phyloP scores from a whole-genome alignment of 2,113 vertebrate species.

The Ochotona princeps region DNA sequence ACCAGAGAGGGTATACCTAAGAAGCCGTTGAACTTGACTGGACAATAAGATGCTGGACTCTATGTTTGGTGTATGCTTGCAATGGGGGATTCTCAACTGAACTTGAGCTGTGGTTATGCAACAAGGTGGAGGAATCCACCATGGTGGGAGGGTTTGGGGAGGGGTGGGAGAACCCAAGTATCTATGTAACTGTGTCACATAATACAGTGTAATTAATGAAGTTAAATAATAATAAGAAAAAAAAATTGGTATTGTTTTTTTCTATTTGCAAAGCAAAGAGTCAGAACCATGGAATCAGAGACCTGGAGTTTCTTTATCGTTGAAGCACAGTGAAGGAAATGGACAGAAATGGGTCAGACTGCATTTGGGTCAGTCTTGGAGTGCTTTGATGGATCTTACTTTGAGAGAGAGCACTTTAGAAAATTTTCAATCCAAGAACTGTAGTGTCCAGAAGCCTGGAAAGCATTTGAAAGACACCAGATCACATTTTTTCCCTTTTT shows the following conservation, averaged over 20 bases:
- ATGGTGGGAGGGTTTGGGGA: no score
- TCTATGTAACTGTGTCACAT: no score
- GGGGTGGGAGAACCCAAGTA: no score
- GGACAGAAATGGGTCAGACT: conserved; percentile 46
- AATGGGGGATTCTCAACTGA: no score
- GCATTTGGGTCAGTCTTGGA: not conserved
- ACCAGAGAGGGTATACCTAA: no score
- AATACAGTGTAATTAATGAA: no score
- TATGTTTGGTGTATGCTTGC: no score
- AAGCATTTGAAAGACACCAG: not conserved
- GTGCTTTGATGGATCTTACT: not conserved
- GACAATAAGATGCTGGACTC: no score
- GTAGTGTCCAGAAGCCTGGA: not conserved
- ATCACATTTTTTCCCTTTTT: not conserved
- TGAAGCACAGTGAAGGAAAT: conserved; percentile 18
- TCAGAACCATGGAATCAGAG: conserved; percentile 53
- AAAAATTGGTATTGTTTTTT: conserved; percentile 49
- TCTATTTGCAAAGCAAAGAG: conserved; percentile 48
- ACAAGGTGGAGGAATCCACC: no score
- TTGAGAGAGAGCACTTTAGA: not conserved
- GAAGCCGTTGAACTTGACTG: no score
- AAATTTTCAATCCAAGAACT: not conserved
- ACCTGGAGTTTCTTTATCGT: conserved; percentile 54
- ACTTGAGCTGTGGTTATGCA: no score
- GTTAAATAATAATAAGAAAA: no score